These are phyloP conservation scores for Ctenopoma kingsleyae DNA, from an alignment of 2,797 vertebrate species.

Conservation along the genomic window DNA sequence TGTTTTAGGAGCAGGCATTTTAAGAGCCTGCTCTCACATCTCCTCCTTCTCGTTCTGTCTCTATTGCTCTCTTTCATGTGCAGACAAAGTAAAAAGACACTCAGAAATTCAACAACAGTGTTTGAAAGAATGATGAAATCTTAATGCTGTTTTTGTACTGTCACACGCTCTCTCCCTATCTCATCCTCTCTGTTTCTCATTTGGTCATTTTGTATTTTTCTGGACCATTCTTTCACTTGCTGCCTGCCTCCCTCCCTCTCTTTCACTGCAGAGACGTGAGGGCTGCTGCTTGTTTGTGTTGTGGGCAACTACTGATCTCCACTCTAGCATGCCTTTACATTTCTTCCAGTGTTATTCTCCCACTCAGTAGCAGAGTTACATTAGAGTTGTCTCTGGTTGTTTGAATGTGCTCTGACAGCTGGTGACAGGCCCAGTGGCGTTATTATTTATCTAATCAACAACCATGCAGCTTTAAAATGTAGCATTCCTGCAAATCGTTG, in stretches of 20 bases:
- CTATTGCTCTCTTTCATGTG: conserved; percentile 51
- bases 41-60: conserved; percentile 38
- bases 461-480: conserved; percentile 36
- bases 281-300: conserved; percentile 44
- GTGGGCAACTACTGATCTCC: conserved; percentile 44
- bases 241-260: conserved; percentile 37
- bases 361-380: conserved; percentile 42
- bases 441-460: conserved; percentile 63
- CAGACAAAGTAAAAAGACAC: conserved; percentile 51
- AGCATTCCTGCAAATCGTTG: conserved; percentile 24
- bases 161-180: conserved; percentile 33
- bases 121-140: conserved; percentile 68
- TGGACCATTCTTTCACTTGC: conserved; percentile 33
- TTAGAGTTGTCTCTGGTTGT: conserved; percentile 51
- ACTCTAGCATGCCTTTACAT: conserved; percentile 53
- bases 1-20: conserved; percentile 25
- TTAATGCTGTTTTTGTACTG: conserved; percentile 57
- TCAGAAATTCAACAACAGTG: conserved; percentile 56
- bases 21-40: conserved; percentile 27
- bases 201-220: conserved; percentile 34
- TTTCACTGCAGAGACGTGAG: conserved; percentile 48
- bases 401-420: conserved; percentile 61
- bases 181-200: conserved; percentile 23
- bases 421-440: conserved; percentile 50
- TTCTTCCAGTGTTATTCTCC: conserved; percentile 51